Percentiles rank a stretch among this genome's conserved stretches.
These are phyloP conservation scores for Drosophila trichaetosa DNA, from an alignment of 2,888 invertebrate genomes.

Conservation along the genomic window DNA sequence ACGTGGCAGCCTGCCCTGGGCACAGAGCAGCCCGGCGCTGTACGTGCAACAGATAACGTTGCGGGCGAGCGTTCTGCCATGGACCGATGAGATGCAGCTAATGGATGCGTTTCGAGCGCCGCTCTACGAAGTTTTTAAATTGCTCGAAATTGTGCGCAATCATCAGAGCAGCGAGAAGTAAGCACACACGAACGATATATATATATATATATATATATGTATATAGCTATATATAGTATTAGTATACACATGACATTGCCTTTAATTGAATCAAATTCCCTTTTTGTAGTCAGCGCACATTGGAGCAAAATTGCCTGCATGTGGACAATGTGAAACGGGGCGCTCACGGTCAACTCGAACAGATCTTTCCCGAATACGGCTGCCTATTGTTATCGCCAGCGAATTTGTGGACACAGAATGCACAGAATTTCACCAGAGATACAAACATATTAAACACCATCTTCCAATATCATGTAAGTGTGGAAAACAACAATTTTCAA, in stretches of 20 bases:
- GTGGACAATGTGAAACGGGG: conserved; percentile 91
- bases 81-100: conserved; percentile 92
- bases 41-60: conserved; percentile 92
- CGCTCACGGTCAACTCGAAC: conserved; percentile 86
- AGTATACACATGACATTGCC: conserved; percentile 49
- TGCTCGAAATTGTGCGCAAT: conserved; percentile 93
- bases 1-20: conserved; percentile 86
- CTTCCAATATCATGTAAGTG: conserved; percentile 92
- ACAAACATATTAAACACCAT: conserved; percentile 92
- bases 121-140: conserved; percentile 94
- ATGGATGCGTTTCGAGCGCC: conserved; percentile 97
- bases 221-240: conserved; percentile 5
- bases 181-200: conserved; percentile 44
- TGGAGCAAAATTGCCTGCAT: conserved; percentile 93
- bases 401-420: conserved; percentile 95
- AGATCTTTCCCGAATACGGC: conserved; percentile 94
- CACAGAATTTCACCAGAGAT: conserved; percentile 91
- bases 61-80: conserved; percentile 93
- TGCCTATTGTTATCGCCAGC: conserved; percentile 97
- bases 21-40: conserved; percentile 87
- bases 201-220: conserved; percentile 11
- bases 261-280: conserved; percentile 62
- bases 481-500: not conserved
- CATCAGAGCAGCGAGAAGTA: conserved; percentile 86
- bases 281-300: conserved; percentile 87